Base-by-base conservation (phyloP, 2,888 invertebrate species). In the Heliconius sara region DNA sequence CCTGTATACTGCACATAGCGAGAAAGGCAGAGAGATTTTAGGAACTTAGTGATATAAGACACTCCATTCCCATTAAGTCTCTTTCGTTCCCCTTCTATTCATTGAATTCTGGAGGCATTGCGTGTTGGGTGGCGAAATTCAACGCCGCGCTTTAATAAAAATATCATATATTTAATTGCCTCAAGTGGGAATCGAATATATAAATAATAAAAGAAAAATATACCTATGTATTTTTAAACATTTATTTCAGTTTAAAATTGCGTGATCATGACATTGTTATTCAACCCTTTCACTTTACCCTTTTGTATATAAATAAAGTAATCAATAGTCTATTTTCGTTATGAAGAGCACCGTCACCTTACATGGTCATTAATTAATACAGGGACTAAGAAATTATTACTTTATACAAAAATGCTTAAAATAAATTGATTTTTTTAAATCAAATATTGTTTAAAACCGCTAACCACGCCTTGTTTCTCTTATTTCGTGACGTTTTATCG, bases 321-420 rank as follows among this genome's bases (percentile, higher is more conserved):
- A 79, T 79, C 78, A 47, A 79, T 79, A 79, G 22, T 27, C 43
- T 79, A 75, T 79, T 79, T 67, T 43, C 57, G 43, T 39, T 74
- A 27, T 43, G 74, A 39, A 63, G 25, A 67, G 16, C 34, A 68
- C 68, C 30, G 30, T 68, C 22, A 74, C 78, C 78, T 79, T 75
- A 60, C 70, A 75, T 68, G 74, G 78, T 47, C 22, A 68, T 19
- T 52, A 52, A 52, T 22, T 52, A 19, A 4, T 27, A 65, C 9
- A 67, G 27, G 72, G 16, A 13, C 39, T 25, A 25, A 57, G 39
- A 67, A 78, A 39, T 27, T 9, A 16, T 47, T 43, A 25, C 43
- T 67, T 19, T n/a, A n/a, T n/a, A n/a, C n/a, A n/a, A n/a, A n/a
- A n/a, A n/a, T n/a, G 52, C 7, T 52, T 52, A 52, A 52, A 52